Base-by-base conservation (phyloP, 2,113 vertebrate genomes). In the Hymenochirus boettgeri region DNA sequence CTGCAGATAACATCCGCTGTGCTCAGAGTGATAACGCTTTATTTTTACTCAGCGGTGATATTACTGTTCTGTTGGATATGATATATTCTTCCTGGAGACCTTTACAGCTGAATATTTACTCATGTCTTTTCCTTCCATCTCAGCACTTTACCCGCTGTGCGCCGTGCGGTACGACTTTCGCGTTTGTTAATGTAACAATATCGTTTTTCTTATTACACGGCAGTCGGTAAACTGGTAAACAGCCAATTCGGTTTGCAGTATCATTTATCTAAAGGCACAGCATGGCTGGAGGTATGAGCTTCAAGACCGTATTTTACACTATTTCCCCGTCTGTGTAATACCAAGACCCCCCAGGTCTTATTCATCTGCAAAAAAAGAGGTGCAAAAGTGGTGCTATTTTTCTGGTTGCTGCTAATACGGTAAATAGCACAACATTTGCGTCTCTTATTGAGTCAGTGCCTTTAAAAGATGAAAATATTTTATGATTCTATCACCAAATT, bases 61-160 rank as follows among this genome's bases (percentile, higher is more conserved):
- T n/a, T 51, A 17, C 10, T 25, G 19, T 57, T 35, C 18, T 9
- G 9, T 62, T 17, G 5, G 35, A 37, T 19, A 8, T 52, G 22
- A 39, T 62, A 62, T 62, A 19, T 54, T 25, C 42, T 11, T 31
- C 33, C 45, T 21, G 50, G 27, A 39, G 61, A 24, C 35, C 13
- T 24, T 58, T 18, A 53, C 31, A 22, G 15, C 48, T 12, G 31
- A 62, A 62, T 62, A 53, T 62, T 62, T 31, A 18, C 7, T n/a
- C 48, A 53, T 62, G 23, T 26, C 25, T 62, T 51, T 37, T 62
- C 23, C 42, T 37, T 42, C 53, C 54, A 53, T 53, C 50, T 39
- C 18, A 24, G 47, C 47, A 39, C 22, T 48, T 48, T 21, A 48
- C 39, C 39, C 39, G n/a, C 17, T n/a, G 39, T 42, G 39, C n/a